A percentile compares a stretch with the other conserved stretches of the same genome.
Conservation (phyloP, 2,797 vertebrate species). For the Acanthornis magna region DNA sequence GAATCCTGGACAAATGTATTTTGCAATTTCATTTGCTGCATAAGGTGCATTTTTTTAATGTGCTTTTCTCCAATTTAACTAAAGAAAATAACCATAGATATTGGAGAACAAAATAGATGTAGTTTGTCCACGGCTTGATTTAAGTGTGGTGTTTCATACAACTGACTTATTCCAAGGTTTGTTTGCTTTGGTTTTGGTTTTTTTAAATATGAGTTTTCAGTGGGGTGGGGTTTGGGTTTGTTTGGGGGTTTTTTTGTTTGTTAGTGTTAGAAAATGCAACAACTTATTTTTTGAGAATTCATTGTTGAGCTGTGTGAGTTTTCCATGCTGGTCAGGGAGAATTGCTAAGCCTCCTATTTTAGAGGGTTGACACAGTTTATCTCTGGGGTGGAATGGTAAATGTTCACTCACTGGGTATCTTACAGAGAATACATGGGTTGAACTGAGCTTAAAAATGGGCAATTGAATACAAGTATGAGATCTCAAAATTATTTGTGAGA, state of each 20-base stretch:
- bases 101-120: not conserved
- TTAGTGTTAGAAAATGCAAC: not conserved
- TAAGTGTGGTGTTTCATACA: not conserved
- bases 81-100: not conserved
- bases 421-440: not conserved
- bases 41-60: not conserved
- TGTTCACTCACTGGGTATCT: not conserved
- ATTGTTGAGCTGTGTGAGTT: not conserved
- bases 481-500: not conserved
- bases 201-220: not conserved
- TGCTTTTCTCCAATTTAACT: not conserved
- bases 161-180: not conserved
- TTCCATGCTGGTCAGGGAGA: not conserved
- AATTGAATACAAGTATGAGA: not conserved
- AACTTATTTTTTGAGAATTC: not conserved
- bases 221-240: not conserved
- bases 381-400: not conserved
- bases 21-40: not conserved
- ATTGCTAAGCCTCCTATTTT: not conserved
- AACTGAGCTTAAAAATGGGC: not conserved
- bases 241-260: not conserved
- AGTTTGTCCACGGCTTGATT: not conserved
- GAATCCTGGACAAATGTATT: not conserved
- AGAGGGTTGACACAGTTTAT: not conserved
- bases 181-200: not conserved